These are phyloP conservation scores for Thumatha senex DNA, from an alignment of 2,888 invertebrate species.

Conservation along the genomic window DNA sequence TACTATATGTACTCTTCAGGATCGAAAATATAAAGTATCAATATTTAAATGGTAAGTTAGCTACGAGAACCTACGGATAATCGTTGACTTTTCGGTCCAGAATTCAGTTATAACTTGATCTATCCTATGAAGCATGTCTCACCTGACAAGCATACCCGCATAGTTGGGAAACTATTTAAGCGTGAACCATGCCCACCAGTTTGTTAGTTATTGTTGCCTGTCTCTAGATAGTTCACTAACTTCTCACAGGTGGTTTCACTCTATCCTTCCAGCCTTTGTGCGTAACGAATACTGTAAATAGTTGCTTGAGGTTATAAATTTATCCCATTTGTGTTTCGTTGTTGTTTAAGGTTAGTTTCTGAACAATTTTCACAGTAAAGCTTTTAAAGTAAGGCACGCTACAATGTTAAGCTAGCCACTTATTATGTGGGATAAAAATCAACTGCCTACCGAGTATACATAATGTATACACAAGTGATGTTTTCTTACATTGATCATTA, in stretches of 20 bases:
- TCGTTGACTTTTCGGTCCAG: too few relatives aligned
- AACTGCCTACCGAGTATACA: too few relatives aligned
- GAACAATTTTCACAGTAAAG: slow-evolving; percentile 20
- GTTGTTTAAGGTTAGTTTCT: slow-evolving; percentile 13
- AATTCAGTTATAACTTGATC: not conserved
- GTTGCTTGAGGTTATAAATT: slow-evolving; percentile 29
- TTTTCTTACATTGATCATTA: too few relatives aligned
- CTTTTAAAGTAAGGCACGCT: too few relatives aligned
- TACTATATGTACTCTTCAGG: too few relatives aligned
- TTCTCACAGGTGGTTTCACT: slow-evolving; percentile 30
- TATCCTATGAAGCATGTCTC: slow-evolving; percentile 3
- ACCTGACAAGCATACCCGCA: slow-evolving; percentile 20
- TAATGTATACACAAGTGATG: too few relatives aligned
- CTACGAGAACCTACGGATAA: too few relatives aligned
- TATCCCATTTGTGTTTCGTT: slow-evolving; percentile 37
- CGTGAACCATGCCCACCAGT: slow-evolving; percentile 25
- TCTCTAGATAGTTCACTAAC: slow-evolving; percentile 31
- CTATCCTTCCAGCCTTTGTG: slow-evolving; percentile 27
- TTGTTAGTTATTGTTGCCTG: slow-evolving; percentile 29
- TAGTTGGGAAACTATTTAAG: slow-evolving; percentile 32
- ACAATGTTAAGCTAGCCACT: too few relatives aligned
- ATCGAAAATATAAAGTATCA: too few relatives aligned
- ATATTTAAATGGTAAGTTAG: too few relatives aligned
- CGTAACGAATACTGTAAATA: slow-evolving; percentile 34
- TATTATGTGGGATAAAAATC: too few relatives aligned